These are phyloP conservation scores for Lepeophtheirus salmonis DNA, from an alignment of 1,140 invertebrate species.

Conservation along the genomic window DNA sequence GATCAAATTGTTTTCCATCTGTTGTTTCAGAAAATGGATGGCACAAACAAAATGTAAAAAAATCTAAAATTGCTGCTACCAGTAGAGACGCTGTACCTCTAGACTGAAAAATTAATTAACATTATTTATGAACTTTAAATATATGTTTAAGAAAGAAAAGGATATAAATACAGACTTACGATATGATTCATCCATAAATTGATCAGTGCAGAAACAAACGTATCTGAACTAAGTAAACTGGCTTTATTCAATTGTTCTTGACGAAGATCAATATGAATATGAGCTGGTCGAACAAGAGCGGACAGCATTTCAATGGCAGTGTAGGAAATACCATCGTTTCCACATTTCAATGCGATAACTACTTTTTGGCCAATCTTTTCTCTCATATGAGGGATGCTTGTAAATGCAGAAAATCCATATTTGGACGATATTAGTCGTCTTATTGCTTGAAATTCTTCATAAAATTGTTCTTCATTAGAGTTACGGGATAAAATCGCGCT, in stretches of 20 bases:
- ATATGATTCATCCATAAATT: constrained; percentile 91
- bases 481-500: constrained; percentile 45
- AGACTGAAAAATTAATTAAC: not conserved
- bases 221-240: constrained; percentile 70
- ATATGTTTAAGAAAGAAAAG: not conserved
- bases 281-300: constrained; percentile 97
- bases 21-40: constrained; percentile 98
- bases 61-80: constrained; percentile 80
- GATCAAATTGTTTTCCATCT: constrained; percentile 90
- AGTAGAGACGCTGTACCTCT: constrained; percentile 35
- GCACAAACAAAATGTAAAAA: constrained; percentile 93
- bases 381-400: constrained; percentile 63
- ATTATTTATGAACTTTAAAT: not conserved
- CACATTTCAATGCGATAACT: constrained; percentile 67
- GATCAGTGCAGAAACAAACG: constrained; percentile 77
- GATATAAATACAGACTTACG: constrained; percentile 39
- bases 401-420: constrained; percentile 91
- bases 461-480: constrained; percentile 43
- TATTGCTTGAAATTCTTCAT: constrained; percentile 83
- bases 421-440: constrained; percentile 84
- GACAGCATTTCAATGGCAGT: constrained; percentile 91
- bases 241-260: constrained; percentile 97
- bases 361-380: constrained; percentile 82
- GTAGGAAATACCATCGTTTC: constrained; percentile 75
- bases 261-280: constrained; percentile 74